These are phyloP conservation scores for Triplophysa rosa DNA, from an alignment of 2,113 vertebrate genomes.

Conservation along the genomic window DNA sequence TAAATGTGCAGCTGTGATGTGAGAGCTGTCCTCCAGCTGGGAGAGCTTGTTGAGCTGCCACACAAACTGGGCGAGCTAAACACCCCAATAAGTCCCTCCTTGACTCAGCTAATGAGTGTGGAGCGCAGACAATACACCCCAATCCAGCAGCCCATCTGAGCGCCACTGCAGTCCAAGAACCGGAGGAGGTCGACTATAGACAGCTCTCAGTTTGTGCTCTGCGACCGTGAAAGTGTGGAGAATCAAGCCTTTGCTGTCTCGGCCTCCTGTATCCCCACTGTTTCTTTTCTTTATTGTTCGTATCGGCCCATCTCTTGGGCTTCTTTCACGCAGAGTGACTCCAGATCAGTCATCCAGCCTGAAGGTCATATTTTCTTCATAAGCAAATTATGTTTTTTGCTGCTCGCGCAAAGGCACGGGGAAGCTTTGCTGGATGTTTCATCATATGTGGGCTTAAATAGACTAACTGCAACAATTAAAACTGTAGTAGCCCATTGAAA, in stretches of 20 bases:
- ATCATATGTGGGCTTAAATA: constrained; percentile 36
- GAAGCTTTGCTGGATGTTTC: constrained; percentile 17
- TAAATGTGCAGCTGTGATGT: constrained; percentile 58
- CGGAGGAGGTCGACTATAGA: constrained; percentile 49
- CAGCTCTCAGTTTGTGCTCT: constrained; percentile 49
- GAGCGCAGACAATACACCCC: constrained; percentile 59
- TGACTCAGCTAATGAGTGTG: constrained; percentile 61
- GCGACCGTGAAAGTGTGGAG: constrained; percentile 46
- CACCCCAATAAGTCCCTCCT: constrained; percentile 59
- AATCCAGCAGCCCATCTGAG: constrained; percentile 53
- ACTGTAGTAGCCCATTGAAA: constrained; percentile 32
- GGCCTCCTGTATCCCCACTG: constrained; percentile 17
- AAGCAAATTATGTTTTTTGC: constrained; percentile 9
- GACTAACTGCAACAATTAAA: constrained; percentile 47
- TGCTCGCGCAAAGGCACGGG: neutral
- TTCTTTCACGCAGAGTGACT: constrained; percentile 21
- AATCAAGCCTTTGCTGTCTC: constrained; percentile 46
- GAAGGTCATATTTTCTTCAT: constrained; percentile 40
- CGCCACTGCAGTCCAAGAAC: constrained; percentile 48
- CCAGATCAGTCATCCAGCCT: constrained; percentile 31
- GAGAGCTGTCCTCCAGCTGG: constrained; percentile 58
- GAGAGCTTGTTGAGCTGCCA: constrained; percentile 58
- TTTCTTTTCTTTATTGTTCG: constrained; percentile 33
- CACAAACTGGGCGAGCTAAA: constrained; percentile 52
- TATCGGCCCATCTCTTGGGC: constrained; percentile 20